phyloP scores from a whole-genome alignment of 2,113 vertebrate genomes.

The Columbina picui region DNA sequence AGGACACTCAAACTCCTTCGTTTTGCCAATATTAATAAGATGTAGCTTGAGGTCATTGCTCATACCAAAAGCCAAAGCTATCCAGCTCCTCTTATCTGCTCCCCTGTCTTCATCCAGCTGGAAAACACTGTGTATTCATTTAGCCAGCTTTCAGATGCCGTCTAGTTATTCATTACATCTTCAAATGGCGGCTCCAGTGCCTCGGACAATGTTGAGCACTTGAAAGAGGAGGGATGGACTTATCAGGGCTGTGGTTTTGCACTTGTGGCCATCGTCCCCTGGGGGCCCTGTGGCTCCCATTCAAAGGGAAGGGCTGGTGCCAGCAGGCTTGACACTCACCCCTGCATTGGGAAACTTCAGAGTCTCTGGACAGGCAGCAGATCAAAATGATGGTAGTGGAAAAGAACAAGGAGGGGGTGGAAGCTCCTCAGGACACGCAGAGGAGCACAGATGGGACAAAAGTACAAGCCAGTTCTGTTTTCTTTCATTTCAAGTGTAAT shows the following conservation, averaged over 20 bases:
- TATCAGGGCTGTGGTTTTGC: not conserved
- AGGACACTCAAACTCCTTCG: not conserved
- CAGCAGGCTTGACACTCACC: not conserved
- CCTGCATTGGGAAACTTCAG: not conserved
- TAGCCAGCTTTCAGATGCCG: not conserved
- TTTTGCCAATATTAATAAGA: not conserved
- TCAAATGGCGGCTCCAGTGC: not conserved
- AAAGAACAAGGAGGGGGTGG: not conserved
- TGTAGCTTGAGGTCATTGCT: not conserved
- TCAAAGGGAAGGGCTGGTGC: not conserved
- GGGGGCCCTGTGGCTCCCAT: not conserved
- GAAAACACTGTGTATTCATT: not conserved
- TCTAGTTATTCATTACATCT: not conserved
- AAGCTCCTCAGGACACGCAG: not conserved
- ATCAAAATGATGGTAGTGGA: not conserved
- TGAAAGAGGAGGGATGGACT: not conserved
- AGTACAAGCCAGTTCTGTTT: not conserved
- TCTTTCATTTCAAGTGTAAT: not conserved
- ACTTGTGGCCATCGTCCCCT: not conserved
- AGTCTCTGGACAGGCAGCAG: not conserved
- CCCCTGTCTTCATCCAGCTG: not conserved
- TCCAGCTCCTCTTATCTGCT: not conserved
- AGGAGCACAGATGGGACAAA: not conserved
- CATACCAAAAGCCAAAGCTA: constrained; percentile 1
- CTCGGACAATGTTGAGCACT: not conserved